Evolutionary conservation across 2,888 invertebrate species (phyloP), one percentile per base, ranked within the genome.

Genomic region (Xanthorhoe spadicearia): DNA sequence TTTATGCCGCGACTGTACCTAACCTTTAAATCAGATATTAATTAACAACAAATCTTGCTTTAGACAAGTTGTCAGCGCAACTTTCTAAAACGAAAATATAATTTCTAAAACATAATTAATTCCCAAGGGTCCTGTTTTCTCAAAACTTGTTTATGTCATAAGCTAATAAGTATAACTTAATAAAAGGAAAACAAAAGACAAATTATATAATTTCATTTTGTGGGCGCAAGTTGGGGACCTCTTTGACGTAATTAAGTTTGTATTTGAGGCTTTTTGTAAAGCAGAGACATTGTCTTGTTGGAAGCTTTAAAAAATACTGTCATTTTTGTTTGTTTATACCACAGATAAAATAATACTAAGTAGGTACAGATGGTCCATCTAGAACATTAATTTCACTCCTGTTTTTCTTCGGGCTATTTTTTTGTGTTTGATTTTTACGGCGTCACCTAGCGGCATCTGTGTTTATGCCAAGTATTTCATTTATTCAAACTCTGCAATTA

Each of bases 161-260:
- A 73, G 73, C 74, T 77, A 81, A 80, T 79, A 74, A 76, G 68
- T 65, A 60, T 79, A 79, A 82, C 72, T 58, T 73, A 78, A 81
- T 79, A 80, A 77, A 77, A 66, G 76, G 71, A 79, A 73, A 71
- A 73, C 79, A 78, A 76, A 74, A 68, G 73, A 69, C 71, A 76
- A 78, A 77, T 68, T 58, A 72, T 61, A 74, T 77, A 74, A 76
- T 73, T 71, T 66, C 55, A 69, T 73, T 73, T 38, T 60, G 68
- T 48, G 49, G 59, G 56, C 51, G 52, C 58, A 65, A 67, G 57
- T 67, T 58, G 15, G 50, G n/a, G 63, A 50, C 18, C 43, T 66
- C 55, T 69, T 68, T 58, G 59, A 51, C 62, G 66, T 74, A 73
- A 73, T 71, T 67, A 65, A 46, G 54, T 59, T 71, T 71, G 66